These are phyloP conservation scores for Metopolophium dirhodum DNA, from an alignment of 1,140 invertebrate genomes.

Conservation along the genomic window DNA sequence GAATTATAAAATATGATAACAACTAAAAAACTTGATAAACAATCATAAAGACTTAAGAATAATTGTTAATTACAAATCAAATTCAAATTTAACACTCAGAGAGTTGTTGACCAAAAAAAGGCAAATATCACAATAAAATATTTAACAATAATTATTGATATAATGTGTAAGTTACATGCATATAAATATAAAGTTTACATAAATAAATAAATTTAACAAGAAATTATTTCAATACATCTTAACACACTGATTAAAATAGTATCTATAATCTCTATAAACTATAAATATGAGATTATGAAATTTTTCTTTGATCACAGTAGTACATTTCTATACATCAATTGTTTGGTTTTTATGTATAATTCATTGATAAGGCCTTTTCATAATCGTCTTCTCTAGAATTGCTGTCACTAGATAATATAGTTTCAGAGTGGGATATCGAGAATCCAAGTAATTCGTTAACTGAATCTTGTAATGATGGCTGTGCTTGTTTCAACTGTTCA, in stretches of 20 bases:
- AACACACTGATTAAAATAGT: not conserved
- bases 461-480: conserved; percentile 67
- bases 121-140: not conserved
- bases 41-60: not conserved
- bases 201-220: not conserved
- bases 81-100: not conserved
- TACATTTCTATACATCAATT: not conserved
- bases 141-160: not conserved
- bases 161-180: not conserved
- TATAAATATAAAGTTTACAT: not conserved
- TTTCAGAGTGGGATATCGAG: not conserved
- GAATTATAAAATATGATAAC: conserved; percentile 10
- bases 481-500: conserved; percentile 76
- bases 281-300: not conserved
- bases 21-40: not conserved
- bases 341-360: conserved; percentile 35
- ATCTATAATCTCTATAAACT: not conserved
- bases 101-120: not conserved
- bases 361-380: conserved; percentile 61
- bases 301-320: conserved; percentile 42
- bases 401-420: conserved; percentile 30
- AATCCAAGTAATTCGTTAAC: conserved; percentile 34
- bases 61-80: not conserved
- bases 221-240: not conserved
- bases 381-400: conserved; percentile 49